Evolutionary conservation across 2,888 invertebrate species (phyloP), one percentile per base, ranked within the genome.

Genomic region (Drosophila rellima): DNA sequence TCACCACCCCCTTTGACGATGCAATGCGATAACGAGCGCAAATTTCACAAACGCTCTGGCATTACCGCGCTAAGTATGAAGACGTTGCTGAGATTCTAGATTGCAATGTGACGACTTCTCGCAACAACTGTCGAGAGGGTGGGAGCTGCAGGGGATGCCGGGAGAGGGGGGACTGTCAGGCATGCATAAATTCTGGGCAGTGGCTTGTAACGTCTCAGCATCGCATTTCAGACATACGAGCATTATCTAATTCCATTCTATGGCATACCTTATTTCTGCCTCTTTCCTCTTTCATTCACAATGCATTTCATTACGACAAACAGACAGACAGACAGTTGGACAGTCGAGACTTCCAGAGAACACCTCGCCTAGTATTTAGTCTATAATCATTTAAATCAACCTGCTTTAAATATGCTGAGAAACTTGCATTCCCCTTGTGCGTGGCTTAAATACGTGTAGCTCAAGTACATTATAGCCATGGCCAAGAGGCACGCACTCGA

Each of bases 11-110:
- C 8, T 11, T 15, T 50, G 50, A 20, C 70, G 78, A 78, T 84
- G 77, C 88, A 82, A 87, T 82, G 88, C 88, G 82, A 83, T 83
- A 83, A 87, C 82, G 80, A 87, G 88, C 82, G 82, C 82, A 84
- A 83, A 83, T 88, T 83, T 88, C 80, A 78, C 83, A 80, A 82
- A 80, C 85, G 67, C 82, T 69, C 78, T 67, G 70, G 68, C 84
- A 83, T 77, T 82, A 80, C 73, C 79, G 79, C 82, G 67, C 80
- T 82, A 80, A 82, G 86, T 88, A 83, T 83, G 75, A 88, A 83
- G 88, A 88, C 80, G 86, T 88, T 86, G 80, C 70, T 67, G 45
- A 86, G 83, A 83, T 83, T 87, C 84, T 88, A 86, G 82, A 84
- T 88, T 84, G 84, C 85, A 56, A 85, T 76, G 70, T 87, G 88